Percentiles rank a stretch among this genome's conserved stretches.
phyloP scores from a whole-genome alignment of 2,797 vertebrate genomes.

The Natrix natrix region DNA sequence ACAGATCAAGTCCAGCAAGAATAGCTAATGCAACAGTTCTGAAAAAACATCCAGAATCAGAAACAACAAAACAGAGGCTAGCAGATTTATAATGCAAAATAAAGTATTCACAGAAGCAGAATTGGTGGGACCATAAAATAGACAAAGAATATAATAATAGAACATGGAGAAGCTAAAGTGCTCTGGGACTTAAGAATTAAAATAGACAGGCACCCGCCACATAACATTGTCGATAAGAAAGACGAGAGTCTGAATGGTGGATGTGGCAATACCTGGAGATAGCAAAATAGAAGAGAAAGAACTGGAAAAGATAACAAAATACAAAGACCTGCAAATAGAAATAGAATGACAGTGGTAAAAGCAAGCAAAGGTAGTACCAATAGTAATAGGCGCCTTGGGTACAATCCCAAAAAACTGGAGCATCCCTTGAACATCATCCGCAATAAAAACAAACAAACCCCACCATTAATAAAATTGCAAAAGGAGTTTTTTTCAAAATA shows the following conservation, averaged over 20 bases:
- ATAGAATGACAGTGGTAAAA: not conserved
- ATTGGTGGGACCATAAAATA: not conserved
- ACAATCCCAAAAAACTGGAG: not conserved
- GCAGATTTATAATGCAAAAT: not conserved
- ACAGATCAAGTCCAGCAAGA: not conserved
- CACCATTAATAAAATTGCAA: not conserved
- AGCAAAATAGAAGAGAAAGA: not conserved
- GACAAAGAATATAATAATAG: not conserved
- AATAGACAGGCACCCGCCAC: not conserved
- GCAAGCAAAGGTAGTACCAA: not conserved
- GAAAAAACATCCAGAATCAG: not conserved
- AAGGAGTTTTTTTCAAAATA: not conserved
- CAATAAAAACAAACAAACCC: not conserved
- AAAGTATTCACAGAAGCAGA: not conserved
- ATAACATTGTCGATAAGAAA: not conserved
- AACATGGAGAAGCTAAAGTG: not conserved
- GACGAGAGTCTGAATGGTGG: not conserved
- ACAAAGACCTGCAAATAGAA: not conserved
- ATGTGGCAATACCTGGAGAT: not conserved
- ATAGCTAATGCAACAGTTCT: not conserved
- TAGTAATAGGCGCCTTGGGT: not conserved
- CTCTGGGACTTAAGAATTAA: not conserved
- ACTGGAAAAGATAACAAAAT: not conserved
- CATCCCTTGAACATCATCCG: not conserved
- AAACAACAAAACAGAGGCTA: not conserved